phyloP scores from a whole-genome alignment of 2,113 vertebrate species.

The Calypte anna region DNA sequence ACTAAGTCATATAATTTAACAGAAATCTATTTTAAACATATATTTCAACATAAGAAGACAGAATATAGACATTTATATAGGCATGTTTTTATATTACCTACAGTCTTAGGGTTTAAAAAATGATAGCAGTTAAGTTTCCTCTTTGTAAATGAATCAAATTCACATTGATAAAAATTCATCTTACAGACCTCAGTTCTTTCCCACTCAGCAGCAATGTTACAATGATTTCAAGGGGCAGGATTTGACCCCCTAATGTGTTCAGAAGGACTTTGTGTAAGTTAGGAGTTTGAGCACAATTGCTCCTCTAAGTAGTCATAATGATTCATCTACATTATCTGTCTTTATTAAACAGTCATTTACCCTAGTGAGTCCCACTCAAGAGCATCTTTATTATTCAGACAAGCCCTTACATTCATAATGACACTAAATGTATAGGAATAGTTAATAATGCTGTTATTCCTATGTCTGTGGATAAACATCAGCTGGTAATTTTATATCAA shows the following conservation, averaged over 20 bases:
- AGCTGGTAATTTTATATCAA: slow-evolving; percentile 29
- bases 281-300: slow-evolving; percentile 56
- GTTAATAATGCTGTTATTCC: slow-evolving; percentile 44
- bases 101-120: not conserved
- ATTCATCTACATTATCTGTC: slow-evolving; percentile 67
- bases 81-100: not conserved
- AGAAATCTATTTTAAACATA: slow-evolving; percentile 38
- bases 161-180: not conserved
- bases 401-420: slow-evolving; percentile 48
- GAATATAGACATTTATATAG: not conserved
- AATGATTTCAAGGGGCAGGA: not conserved
- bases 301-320: slow-evolving; percentile 67
- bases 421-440: slow-evolving; percentile 54
- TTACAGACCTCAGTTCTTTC: not conserved
- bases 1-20: slow-evolving; percentile 17
- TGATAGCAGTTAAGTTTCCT: not conserved
- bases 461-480: slow-evolving; percentile 44
- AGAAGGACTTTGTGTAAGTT: slow-evolving; percentile 46
- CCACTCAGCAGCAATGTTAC: not conserved
- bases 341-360: slow-evolving; percentile 70
- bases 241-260: slow-evolving; percentile 38
- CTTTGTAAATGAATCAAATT: not conserved
- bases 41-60: not conserved
- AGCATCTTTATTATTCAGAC: slow-evolving; percentile 64
- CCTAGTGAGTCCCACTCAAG: slow-evolving; percentile 50